Evolutionary conservation across 2,113 vertebrate genomes (phyloP), one percentile per base, ranked within the genome.

Genomic region (Gila orcuttii): DNA sequence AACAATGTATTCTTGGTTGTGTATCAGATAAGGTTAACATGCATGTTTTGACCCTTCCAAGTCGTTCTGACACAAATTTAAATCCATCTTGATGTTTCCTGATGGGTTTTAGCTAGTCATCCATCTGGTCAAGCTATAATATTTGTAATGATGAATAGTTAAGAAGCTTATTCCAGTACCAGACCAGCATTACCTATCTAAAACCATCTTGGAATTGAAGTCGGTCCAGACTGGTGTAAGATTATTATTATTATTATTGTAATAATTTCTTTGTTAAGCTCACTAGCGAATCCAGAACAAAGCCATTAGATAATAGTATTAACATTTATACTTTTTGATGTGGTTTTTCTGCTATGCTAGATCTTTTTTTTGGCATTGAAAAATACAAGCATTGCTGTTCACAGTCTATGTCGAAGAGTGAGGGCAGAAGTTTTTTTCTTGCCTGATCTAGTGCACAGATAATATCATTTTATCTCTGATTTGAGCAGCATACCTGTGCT

Each of bases 401-500:
- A 17, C 75, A 5, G 28, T 78, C n/a, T 21, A 12, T 1, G 19
- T 36, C 33, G 28, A 8, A 78, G 76, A 19, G 15, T 21, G 52
- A 59, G 52, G 33, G 25, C 36, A 25, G 3, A 45, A 6, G 8
- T 39, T 59, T 42, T 47, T 23, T 12, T 3, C 45, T 7, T 3
- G 42, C 13, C 73, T 50, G 74, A 76, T 79, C 77, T 33, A 23
- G 55, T 39, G 33, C 52, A 60, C 52, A 57, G 55, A 79, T 42
- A 12, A n/a, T 36, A 23, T 12, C 1, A 12, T 13, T 33, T 78
- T 15, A 79, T 39, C 31, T 60, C 19, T 12, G 21, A 76, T 79
- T 55, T 39, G 77, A 79, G 77, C 21, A 79, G 52, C 76, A 57
- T 36, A 39, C 76, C 73, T 52, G n/a, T 76, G 73, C 3, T 52